phyloP scores from a whole-genome alignment of 2,797 vertebrate species.

The Erethizon dorsatum region DNA sequence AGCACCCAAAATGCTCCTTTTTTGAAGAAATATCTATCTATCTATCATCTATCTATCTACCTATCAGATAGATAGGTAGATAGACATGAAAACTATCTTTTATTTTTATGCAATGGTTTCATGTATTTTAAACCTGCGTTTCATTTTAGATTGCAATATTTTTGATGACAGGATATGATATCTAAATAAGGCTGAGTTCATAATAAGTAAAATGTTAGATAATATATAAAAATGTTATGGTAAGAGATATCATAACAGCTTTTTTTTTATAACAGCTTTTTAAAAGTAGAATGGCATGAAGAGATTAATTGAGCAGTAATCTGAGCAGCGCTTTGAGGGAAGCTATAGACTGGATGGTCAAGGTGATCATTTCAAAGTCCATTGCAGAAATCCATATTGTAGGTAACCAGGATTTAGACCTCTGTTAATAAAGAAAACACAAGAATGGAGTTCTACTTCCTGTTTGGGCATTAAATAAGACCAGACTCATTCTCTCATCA shows the following conservation, averaged over 20 bases:
- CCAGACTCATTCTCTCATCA: neutral
- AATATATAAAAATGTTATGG: neutral
- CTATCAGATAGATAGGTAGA: no score
- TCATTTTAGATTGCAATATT: slow-evolving; percentile 40
- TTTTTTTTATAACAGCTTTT: no score
- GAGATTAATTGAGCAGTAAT: neutral
- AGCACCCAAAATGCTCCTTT: neutral
- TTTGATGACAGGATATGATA: neutral
- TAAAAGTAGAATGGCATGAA: neutral
- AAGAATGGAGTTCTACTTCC: neutral
- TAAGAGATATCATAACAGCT: neutral
- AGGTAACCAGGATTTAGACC: neutral
- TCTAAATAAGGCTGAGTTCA: neutral
- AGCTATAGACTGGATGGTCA: neutral
- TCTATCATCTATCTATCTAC: no score
- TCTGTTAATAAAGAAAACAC: neutral
- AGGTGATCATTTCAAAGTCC: neutral
- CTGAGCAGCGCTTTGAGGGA: neutral
- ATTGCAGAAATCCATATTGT: neutral
- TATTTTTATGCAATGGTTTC: neutral
- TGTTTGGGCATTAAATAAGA: neutral
- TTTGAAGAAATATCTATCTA: neutral
- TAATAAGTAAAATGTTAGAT: neutral
- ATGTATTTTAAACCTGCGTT: neutral
- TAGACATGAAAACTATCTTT: neutral